Percentiles rank a stretch among this genome's conserved stretches.
Conservation (phyloP, 1,140 invertebrate species). For the Drosophila auraria region DNA sequence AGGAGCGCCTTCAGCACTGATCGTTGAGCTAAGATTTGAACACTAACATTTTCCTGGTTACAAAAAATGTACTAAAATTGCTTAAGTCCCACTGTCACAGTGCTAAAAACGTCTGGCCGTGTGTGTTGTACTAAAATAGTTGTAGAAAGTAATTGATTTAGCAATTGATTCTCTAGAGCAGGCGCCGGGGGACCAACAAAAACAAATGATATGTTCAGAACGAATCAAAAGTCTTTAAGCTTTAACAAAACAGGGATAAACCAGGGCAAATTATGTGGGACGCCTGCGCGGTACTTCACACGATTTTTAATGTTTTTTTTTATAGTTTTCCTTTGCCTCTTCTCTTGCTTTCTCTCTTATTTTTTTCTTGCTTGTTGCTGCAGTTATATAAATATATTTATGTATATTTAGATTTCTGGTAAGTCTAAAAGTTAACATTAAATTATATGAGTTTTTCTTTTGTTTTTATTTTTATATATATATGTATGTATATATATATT, state of each 20-base stretch:
- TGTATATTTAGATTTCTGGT: conserved; percentile 56
- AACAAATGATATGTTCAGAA: conserved; percentile 78
- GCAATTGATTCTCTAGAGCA: conserved; percentile 37
- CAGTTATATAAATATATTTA: conserved; percentile 59
- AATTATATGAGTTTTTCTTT: conserved; percentile 63
- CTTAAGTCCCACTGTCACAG: conserved; percentile 56
- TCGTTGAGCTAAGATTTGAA: conserved; percentile 76
- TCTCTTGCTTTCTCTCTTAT: conserved; percentile 12
- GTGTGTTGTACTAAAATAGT: conserved; percentile 32
- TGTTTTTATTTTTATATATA: conserved; percentile 35
- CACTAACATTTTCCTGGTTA: conserved; percentile 74
- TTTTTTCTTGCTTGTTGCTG: conserved; percentile 23
- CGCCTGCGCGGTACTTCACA: conserved; percentile 29
- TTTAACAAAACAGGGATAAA: conserved; percentile 61
- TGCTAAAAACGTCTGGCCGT: conserved; percentile 49
- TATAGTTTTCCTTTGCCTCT: conserved; percentile 14
- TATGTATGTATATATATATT: conserved; percentile 44
- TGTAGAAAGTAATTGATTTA: conserved; percentile 51
- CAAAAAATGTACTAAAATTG: conserved; percentile 77
- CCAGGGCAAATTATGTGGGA: conserved; percentile 36
- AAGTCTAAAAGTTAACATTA: conserved; percentile 76
- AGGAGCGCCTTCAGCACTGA: conserved; percentile 60
- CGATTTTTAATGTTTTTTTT: conserved; percentile 17
- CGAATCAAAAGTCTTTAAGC: conserved; percentile 60
- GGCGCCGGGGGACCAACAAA: conserved; percentile 32